These are phyloP conservation scores for Crossoptilon crossoptilon DNA, from an alignment of 2,797 vertebrate genomes.

Conservation along the genomic window DNA sequence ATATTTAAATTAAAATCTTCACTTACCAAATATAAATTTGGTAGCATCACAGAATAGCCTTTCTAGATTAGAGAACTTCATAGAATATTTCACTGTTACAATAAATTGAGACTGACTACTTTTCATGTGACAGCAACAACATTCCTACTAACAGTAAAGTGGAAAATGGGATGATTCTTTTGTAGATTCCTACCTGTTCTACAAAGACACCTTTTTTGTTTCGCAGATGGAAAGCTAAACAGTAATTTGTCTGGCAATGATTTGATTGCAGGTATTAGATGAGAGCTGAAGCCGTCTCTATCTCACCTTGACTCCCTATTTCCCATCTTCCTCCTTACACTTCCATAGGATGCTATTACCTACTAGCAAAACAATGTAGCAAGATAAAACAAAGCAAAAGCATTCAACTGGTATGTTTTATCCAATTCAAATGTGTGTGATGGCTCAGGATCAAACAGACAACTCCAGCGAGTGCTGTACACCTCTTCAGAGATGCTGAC, in stretches of 20 bases:
- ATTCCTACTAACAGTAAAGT: background rate
- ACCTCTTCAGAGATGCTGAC: background rate
- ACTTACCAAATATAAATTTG: background rate
- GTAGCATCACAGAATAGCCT: background rate
- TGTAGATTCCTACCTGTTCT: background rate
- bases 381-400: background rate
- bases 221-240: background rate
- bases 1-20: accelerated
- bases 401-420: background rate
- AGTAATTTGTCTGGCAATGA: background rate
- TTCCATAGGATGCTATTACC: background rate
- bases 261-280: background rate
- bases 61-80: background rate
- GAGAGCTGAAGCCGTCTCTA: background rate
- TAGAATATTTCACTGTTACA: background rate
- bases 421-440: background rate
- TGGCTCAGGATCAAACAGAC: background rate
- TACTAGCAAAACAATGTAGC: accelerated
- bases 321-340: background rate
- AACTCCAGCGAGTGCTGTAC: background rate
- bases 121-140: background rate
- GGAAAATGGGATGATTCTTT: background rate
- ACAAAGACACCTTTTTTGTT: background rate
- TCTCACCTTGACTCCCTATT: background rate
- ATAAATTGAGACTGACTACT: background rate